Conservation (phyloP, 2,797 vertebrate species). For the Lagorchestes hirsutus region DNA sequence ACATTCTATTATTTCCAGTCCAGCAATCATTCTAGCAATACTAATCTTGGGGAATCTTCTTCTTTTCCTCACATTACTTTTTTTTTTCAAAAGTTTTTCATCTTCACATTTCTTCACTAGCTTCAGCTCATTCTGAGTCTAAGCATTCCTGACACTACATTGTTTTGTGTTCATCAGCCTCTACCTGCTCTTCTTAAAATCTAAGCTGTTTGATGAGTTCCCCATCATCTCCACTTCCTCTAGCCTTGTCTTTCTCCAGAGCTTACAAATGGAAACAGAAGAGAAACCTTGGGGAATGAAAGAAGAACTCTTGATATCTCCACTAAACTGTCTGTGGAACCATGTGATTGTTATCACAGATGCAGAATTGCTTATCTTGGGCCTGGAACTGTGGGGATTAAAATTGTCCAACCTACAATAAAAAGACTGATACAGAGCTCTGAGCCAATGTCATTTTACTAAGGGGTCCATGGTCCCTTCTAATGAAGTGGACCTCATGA, state of each 20-base stretch:
- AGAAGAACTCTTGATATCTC: not conserved
- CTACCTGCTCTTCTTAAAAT: not conserved
- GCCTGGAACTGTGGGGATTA: not conserved
- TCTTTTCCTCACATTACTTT: not conserved
- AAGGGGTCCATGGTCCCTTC: not conserved
- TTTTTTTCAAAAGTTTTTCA: not conserved
- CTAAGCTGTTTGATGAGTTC: not conserved
- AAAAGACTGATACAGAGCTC: not conserved
- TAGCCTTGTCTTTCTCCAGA: not conserved
- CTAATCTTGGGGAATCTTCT: not conserved
- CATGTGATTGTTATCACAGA: not conserved
- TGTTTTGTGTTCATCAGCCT: not conserved
- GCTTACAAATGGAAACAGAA: not conserved
- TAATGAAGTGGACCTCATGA: not conserved
- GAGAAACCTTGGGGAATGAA: not conserved
- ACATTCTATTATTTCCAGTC: not conserved
- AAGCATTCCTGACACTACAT: not conserved
- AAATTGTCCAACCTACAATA: not conserved
- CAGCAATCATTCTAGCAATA: not conserved
- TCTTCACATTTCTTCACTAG: not conserved
- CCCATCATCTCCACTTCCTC: not conserved
- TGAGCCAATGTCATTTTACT: not conserved
- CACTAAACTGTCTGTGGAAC: not conserved
- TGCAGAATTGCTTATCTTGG: not conserved
- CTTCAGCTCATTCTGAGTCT: not conserved